These are phyloP conservation scores for Paradoxurus hermaphroditus DNA, from an alignment of 2,113 vertebrate species.

Conservation along the genomic window DNA sequence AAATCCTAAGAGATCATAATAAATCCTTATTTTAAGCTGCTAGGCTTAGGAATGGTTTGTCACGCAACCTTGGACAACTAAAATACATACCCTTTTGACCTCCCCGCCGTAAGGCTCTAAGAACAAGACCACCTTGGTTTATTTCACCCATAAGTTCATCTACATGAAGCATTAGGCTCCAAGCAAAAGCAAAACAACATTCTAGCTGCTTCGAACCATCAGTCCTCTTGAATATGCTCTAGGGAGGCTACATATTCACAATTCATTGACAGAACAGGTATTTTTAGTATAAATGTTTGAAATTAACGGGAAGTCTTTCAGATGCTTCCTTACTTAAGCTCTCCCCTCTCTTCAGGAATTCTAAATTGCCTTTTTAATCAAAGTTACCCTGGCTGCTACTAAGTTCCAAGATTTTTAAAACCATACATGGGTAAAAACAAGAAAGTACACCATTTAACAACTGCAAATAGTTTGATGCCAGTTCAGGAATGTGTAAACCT, in stretches of 20 bases:
- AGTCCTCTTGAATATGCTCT: neutral
- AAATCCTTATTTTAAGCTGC: neutral
- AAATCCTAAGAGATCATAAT: neutral
- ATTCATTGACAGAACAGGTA: neutral
- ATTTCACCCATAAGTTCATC: neutral
- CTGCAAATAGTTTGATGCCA: neutral
- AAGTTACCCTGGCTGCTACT: neutral
- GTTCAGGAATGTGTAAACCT: neutral
- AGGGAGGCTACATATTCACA: neutral
- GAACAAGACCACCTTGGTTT: neutral
- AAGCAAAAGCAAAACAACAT: neutral
- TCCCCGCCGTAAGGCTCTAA: neutral
- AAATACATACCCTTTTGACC: neutral
- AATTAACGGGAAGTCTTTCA: neutral
- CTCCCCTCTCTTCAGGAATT: constrained; percentile 15
- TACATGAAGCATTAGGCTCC: neutral
- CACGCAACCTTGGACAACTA: neutral
- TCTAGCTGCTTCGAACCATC: neutral
- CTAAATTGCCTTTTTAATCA: constrained; percentile 35
- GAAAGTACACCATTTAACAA: neutral
- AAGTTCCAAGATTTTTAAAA: constrained; percentile 2
- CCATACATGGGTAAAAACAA: neutral
- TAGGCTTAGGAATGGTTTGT: neutral
- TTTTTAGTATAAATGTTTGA: constrained; percentile 32
- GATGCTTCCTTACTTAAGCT: neutral